Percentiles rank a stretch among this genome's conserved stretches.
Evolutionary conservation across 2,888 invertebrate species (phyloP).

Genomic region (Callyntrura guangdongensis): DNA sequence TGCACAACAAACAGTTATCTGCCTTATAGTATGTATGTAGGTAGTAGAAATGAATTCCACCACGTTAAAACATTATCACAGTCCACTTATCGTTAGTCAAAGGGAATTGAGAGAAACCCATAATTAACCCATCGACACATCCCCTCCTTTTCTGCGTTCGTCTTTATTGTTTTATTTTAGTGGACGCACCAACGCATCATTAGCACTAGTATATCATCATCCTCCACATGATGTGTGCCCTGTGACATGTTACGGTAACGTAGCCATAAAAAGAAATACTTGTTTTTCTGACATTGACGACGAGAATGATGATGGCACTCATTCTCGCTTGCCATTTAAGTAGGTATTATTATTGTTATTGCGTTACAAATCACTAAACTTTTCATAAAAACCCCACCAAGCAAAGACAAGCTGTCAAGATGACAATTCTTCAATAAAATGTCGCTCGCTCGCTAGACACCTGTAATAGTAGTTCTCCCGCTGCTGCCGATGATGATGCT

Average conservation of each 20-base stretch:
- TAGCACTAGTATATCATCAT: too few species aligned
- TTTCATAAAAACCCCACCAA: background rate
- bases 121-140: slow-evolving; percentile 28
- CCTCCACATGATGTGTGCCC: too few species aligned
- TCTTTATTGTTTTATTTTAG: background rate
- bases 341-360: background rate
- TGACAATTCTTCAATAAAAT: slow-evolving; percentile 14
- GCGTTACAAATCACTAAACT: background rate
- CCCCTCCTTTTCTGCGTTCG: background rate
- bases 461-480: background rate
- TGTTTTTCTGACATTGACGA: background rate
- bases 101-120: slow-evolving; percentile 19
- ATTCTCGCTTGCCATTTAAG: background rate
- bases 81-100: slow-evolving; percentile 9
- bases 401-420: slow-evolving; percentile 44
- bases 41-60: background rate
- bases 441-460: slow-evolving; percentile 26
- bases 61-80: background rate
- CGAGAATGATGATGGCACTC: background rate
- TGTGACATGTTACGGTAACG: background rate
- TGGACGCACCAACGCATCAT: background rate
- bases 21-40: too few species aligned
- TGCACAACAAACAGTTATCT: background rate
- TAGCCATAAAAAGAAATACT: background rate
- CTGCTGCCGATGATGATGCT: background rate